Conservation (phyloP, 1,140 invertebrate species). For the Heliconius congener region DNA sequence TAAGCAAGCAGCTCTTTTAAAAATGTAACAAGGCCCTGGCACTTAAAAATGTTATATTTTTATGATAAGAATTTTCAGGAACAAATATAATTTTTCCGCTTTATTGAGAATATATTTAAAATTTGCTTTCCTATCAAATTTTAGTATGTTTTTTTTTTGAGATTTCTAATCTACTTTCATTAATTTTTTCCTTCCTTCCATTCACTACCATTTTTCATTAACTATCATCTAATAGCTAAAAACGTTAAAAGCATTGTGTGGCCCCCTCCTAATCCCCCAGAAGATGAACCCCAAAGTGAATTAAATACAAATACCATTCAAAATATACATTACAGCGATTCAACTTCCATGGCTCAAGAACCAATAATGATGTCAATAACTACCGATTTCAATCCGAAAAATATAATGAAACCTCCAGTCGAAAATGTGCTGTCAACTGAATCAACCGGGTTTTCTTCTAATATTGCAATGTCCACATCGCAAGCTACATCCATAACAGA, state of each 20-base stretch:
- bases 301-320: conserved; percentile 36
- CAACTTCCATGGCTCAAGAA: conserved; percentile 26
- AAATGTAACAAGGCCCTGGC: conserved; percentile 52
- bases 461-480: conserved; percentile 55
- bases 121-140: conserved; percentile 9
- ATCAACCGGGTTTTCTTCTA: conserved; percentile 58
- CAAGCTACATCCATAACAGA: conserved; percentile 57
- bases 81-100: conserved; percentile 10
- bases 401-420: conserved; percentile 45
- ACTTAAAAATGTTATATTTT: not conserved
- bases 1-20: conserved; percentile 55
- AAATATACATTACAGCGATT: conserved; percentile 35
- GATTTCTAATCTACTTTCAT: conserved; percentile 66
- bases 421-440: conserved; percentile 52
- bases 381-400: conserved; percentile 38
- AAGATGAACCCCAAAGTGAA: conserved; percentile 58
- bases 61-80: not conserved
- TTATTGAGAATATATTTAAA: conserved; percentile 13
- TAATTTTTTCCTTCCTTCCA: conserved; percentile 61
- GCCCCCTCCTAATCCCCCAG: conserved; percentile 81
- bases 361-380: conserved; percentile 33
- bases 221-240: conserved; percentile 73
- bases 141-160: conserved; percentile 43
- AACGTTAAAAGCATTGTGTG: conserved; percentile 84
- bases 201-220: conserved; percentile 50